Percentiles rank a stretch among this genome's conserved stretches.
These are phyloP conservation scores for Craterocephalus amniculus DNA, from an alignment of 2,797 vertebrate species.

Conservation along the genomic window DNA sequence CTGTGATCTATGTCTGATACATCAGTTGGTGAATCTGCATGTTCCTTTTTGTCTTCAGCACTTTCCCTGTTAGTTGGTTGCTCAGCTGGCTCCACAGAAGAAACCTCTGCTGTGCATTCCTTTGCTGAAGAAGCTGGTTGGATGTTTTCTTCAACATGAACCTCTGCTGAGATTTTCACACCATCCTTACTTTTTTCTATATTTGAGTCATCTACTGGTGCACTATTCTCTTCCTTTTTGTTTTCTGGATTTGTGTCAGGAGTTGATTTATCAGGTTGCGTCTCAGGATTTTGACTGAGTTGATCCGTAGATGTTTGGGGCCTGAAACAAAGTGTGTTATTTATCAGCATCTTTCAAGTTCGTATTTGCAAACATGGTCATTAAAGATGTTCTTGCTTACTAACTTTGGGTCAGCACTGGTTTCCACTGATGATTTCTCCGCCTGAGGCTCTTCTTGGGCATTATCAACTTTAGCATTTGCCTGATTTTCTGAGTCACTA, in stretches of 20 bases:
- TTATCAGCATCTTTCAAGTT: constrained; percentile 22
- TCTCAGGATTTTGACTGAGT: constrained; percentile 3
- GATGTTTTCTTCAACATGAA: constrained; percentile 5
- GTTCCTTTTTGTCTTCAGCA: constrained; percentile 11
- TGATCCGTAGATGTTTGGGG: constrained; percentile 22
- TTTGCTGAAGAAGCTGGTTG: constrained; percentile 7
- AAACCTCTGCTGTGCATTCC: constrained; percentile 6
- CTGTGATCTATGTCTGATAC: constrained; percentile 6
- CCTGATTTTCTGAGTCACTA: constrained; percentile 35
- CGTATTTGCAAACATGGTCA: constrained; percentile 11
- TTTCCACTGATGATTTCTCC: constrained; percentile 30
- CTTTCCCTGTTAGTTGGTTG: constrained; percentile 3
- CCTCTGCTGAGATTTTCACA: constrained; percentile 13
- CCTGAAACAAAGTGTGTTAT: constrained; percentile 46
- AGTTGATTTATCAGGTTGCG: constrained; percentile 5
- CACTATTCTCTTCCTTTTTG: neutral
- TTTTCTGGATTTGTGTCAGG: constrained; percentile 15
- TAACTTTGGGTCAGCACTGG: constrained; percentile 39
- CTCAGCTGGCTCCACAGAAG: constrained; percentile 11
- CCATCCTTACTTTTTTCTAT: neutral
- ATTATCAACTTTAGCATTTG: constrained; percentile 21
- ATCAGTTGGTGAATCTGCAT: constrained; percentile 7
- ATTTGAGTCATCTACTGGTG: neutral
- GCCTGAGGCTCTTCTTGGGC: constrained; percentile 18
- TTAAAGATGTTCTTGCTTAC: constrained; percentile 28